phyloP scores from a whole-genome alignment of 2,797 vertebrate genomes.

The Psittacula derbiana region DNA sequence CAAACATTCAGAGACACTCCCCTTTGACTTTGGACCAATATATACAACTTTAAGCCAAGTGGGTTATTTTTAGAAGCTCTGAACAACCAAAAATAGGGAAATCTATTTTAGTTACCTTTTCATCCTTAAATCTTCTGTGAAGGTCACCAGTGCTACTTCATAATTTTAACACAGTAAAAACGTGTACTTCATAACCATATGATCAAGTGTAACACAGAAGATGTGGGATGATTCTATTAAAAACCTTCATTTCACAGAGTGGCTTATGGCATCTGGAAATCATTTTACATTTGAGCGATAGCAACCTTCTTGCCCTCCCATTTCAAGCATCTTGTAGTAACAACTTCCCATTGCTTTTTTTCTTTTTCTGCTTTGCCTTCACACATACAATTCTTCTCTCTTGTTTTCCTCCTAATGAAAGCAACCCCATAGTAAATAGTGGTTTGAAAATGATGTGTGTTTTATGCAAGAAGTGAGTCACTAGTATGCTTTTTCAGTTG shows the following conservation, averaged over 20 bases:
- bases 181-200: not conserved
- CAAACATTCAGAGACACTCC: not conserved
- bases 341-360: not conserved
- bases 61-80: constrained; percentile 35
- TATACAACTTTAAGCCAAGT: not conserved
- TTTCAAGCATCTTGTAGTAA: not conserved
- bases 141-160: not conserved
- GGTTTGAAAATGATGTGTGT: not conserved
- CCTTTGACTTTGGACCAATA: not conserved
- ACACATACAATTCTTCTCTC: not conserved
- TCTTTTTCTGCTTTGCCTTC: not conserved
- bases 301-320: not conserved
- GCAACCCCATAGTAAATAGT: not conserved
- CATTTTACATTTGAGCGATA: constrained; percentile 27
- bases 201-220: constrained; percentile 24
- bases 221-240: not conserved
- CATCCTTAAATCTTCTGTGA: constrained; percentile 25
- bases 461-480: constrained; percentile 22
- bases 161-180: not conserved
- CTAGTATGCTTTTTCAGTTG: constrained; percentile 6
- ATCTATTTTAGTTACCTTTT: constrained; percentile 37
- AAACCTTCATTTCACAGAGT: constrained; percentile 11
- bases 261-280: constrained; percentile 30
- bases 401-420: not conserved
- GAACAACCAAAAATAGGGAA: constrained; percentile 8